Evolutionary conservation across 1,140 invertebrate species (phyloP), one percentile per base, ranked within the genome.

Genomic region (Homarus americanus): DNA sequence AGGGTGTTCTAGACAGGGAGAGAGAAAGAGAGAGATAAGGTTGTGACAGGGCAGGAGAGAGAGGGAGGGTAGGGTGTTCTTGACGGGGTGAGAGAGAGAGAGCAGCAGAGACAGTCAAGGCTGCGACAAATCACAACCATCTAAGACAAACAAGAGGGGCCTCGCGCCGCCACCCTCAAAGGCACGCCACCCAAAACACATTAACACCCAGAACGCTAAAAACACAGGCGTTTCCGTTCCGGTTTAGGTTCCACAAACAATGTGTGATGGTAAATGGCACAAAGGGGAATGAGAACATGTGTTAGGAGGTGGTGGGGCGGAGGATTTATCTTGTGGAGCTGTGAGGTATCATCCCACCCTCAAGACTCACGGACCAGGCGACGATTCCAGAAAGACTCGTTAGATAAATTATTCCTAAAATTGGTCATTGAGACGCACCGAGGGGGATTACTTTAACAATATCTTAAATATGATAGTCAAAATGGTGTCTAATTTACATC

Each of bases 241-340:
- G 82, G 44, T 84, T 84, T 84, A 84, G 40, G 82, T 84, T 84
- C 82, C 69, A 84, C 82, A 84, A 84, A 84, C 82, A 84, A 84
- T 84, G 82, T 38, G 58, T 17, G 63, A n/a, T 12, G 34, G 63
- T 41, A 69, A 17, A 63, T 36, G 58, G 58, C 12, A 17, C 17
- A 17, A 38, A 5, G 36, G 4, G 80, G 82, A 40, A 40, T 28
- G 3, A 53, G 24, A 15, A 9, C 40, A 15, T 41, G 78, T 28
- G 41, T 44, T 15, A 44, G 10, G 58, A 63, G 80, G 73, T 38
- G 36, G n/a, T 53, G 9, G 24, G 24, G 44, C 1, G 76, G 38
- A 75, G n/a, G 12, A n/a, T n/a, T n/a, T n/a, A n/a, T n/a, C n/a
- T n/a, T n/a, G n/a, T n/a, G n/a, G n/a, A n/a, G n/a, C n/a, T n/a